Evolutionary conservation across 35 echinoderm and acorn worm genomes (phyloP).

Genomic region (Anneissia japonica): DNA sequence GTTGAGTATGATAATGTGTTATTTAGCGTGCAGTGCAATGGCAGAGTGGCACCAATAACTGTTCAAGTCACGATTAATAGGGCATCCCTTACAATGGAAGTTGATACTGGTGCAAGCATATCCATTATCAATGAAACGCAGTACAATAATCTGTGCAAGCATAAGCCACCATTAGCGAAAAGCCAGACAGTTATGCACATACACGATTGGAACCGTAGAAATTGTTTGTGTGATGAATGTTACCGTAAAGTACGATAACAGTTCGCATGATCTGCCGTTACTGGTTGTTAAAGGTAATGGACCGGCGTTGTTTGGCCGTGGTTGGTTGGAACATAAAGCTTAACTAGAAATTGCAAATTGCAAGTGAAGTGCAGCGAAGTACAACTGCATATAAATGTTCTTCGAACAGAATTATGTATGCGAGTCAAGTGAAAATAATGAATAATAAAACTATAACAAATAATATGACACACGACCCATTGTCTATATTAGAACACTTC

Average conservation of each 20-base stretch:
- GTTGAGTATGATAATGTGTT: neutral
- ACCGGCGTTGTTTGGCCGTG: constrained; percentile 6
- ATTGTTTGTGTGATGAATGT: neutral
- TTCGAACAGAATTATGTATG: neutral
- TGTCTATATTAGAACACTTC: too few species aligned
- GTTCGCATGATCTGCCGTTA: neutral
- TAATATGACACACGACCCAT: too few species aligned
- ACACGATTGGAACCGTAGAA: neutral
- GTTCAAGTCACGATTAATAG: constrained; percentile 10
- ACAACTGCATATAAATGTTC: neutral
- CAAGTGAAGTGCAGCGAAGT: neutral
- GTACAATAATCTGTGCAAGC: neutral
- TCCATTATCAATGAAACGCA: neutral
- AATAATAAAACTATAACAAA: too few species aligned
- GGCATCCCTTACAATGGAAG: constrained; percentile 4
- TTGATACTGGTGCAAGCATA: constrained; percentile 19
- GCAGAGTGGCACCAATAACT: constrained; percentile 3
- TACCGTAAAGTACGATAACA: constrained; percentile 1
- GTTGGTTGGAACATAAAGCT: constrained; percentile 4
- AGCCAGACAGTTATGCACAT: constrained; percentile 7
- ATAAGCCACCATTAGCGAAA: neutral
- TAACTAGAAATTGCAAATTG: constrained; percentile 5
- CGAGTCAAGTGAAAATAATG: too few species aligned
- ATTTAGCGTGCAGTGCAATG: neutral
- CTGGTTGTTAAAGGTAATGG: constrained; percentile 21